A percentile compares a stretch with the other conserved stretches of the same genome.
phyloP scores from a whole-genome alignment of 1,140 invertebrate genomes.

The Pseudomyrmex sp. region DNA sequence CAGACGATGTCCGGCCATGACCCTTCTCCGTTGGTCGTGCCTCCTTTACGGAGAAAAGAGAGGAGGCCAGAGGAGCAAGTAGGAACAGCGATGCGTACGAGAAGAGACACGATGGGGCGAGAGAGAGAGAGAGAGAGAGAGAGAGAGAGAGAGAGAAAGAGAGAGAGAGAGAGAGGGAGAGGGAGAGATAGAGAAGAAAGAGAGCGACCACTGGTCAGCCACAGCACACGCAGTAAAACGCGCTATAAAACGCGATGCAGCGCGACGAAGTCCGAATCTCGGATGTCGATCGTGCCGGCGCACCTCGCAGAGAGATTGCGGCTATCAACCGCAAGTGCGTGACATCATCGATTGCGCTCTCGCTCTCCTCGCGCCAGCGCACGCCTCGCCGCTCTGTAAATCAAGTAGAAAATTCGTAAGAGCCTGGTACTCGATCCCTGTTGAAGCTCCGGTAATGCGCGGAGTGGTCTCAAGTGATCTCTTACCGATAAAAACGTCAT shows the following conservation, averaged over 20 bases:
- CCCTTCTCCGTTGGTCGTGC: slow-evolving; percentile 80
- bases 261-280: slow-evolving; percentile 67
- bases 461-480: slow-evolving; percentile 9
- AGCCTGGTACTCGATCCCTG: slow-evolving; percentile 19
- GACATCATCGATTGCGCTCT: slow-evolving; percentile 57
- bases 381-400: slow-evolving; percentile 29
- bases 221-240: slow-evolving; percentile 74
- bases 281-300: slow-evolving; percentile 66
- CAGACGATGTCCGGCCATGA: slow-evolving; percentile 85
- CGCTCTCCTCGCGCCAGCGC: neutral
- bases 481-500: slow-evolving; percentile 22
- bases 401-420: slow-evolving; percentile 48
- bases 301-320: slow-evolving; percentile 68
- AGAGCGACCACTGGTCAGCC: slow-evolving; percentile 74
- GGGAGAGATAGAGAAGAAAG: slow-evolving; percentile 40
- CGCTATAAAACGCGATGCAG: slow-evolving; percentile 70
- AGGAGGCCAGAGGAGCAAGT: slow-evolving; percentile 62
- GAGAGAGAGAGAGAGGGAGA: slow-evolving; percentile 1
- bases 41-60: slow-evolving; percentile 73
- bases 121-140: neutral
- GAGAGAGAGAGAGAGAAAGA: slow-evolving; percentile 10
- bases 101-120: slow-evolving; percentile 3
- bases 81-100: slow-evolving; percentile 23
- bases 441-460: neutral
- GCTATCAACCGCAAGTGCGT: slow-evolving; percentile 65